phyloP scores from a whole-genome alignment of 2,797 vertebrate species.

The Danio aesculapii region DNA sequence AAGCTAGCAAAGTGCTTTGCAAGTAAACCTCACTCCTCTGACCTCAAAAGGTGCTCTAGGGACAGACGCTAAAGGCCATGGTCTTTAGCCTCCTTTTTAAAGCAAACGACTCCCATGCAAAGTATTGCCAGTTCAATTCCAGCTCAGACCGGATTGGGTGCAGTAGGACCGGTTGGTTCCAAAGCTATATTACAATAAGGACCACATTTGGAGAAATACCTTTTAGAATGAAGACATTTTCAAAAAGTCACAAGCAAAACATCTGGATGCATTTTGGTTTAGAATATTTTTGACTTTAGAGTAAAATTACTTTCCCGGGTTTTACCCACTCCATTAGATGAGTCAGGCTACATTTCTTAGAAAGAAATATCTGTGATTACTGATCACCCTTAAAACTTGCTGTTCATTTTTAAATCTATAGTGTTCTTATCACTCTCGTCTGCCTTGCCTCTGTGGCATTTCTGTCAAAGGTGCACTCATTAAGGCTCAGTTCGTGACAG shows the following conservation, averaged over 20 bases:
- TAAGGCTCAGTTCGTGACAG: not conserved
- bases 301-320: not conserved
- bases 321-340: not conserved
- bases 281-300: not conserved
- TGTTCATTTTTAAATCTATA: not conserved
- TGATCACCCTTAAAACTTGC: not conserved
- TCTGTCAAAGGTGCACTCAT: slow-evolving; percentile 21
- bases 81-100: no score
- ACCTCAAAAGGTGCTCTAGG: no score
- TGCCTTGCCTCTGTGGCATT: not conserved
- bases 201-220: not conserved
- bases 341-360: not conserved
- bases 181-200: no score
- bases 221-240: not conserved
- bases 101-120: no score
- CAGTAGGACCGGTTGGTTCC: no score
- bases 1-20: no score
- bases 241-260: not conserved
- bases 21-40: no score
- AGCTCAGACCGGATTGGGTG: no score
- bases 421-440: not conserved
- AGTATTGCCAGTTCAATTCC: no score
- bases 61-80: no score
- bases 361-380: not conserved
- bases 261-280: not conserved